Evolutionary conservation across 2,888 invertebrate species (phyloP).

Genomic region (Drosophila dives): DNA sequence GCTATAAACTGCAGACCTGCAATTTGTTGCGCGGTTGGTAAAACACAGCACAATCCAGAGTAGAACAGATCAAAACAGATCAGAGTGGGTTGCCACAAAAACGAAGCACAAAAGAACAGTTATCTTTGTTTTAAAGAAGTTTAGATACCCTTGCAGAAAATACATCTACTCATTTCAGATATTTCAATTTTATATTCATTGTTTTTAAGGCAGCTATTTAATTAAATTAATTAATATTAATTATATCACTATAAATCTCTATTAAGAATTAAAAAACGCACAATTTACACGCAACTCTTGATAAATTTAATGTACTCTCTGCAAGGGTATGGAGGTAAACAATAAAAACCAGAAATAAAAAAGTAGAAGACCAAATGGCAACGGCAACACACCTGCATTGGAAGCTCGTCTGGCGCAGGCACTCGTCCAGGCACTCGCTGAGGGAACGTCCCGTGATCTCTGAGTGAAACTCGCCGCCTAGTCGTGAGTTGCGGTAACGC

Average conservation of each 20-base stretch:
- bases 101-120: conserved; percentile 6
- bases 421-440: conserved; percentile 96
- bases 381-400: conserved; percentile 87
- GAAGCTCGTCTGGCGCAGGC: conserved; percentile 94
- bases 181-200: neutral
- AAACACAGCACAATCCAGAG: conserved; percentile 6
- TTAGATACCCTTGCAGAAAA: conserved; percentile 8
- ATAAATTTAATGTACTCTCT: neutral
- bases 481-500: conserved; percentile 92
- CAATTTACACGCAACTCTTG: neutral
- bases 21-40: conserved; percentile 54
- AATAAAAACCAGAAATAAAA: conserved; percentile 38
- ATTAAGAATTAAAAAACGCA: neutral
- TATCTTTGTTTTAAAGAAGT: neutral
- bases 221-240: no score
- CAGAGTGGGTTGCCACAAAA: conserved; percentile 20
- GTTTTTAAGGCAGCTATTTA: neutral
- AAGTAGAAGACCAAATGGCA: conserved; percentile 24
- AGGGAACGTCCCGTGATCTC: conserved; percentile 94
- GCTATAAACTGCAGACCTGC: conserved; percentile 93
- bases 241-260: no score
- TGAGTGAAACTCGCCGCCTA: conserved; percentile 95
- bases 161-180: neutral
- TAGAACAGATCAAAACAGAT: conserved; percentile 16
- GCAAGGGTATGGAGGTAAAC: conserved; percentile 9